Evolutionary conservation across 2,797 vertebrate genomes (phyloP).

Genomic region (Natrix natrix): DNA sequence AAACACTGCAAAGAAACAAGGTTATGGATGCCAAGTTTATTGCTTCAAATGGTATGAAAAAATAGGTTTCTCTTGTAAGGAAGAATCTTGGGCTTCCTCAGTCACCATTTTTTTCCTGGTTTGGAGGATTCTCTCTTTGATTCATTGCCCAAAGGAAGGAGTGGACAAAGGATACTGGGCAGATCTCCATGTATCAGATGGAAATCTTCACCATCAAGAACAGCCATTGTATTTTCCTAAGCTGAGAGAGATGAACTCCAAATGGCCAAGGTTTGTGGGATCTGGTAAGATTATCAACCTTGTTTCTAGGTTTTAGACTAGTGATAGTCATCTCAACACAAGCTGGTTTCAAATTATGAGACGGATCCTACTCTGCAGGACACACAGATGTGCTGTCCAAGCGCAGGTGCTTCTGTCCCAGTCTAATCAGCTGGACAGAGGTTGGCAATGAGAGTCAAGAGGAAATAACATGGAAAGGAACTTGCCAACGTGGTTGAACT

Average conservation of each 20-base stretch:
- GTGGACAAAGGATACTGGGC: background rate
- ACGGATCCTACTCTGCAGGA: no score
- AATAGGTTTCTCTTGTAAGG: background rate
- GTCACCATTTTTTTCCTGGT: background rate
- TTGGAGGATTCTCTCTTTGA: background rate
- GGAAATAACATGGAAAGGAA: background rate
- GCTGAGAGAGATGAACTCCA: background rate
- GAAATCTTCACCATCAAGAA: background rate
- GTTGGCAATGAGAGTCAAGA: background rate
- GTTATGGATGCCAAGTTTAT: constrained; percentile 1
- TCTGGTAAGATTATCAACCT: background rate
- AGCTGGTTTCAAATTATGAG: background rate
- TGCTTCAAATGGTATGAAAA: no score
- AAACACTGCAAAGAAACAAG: constrained; percentile 40
- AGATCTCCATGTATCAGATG: background rate
- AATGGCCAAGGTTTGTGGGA: no score
- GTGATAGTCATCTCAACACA: background rate
- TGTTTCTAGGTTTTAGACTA: background rate
- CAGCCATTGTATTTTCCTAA: background rate
- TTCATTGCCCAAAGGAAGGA: background rate
- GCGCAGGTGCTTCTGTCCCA: background rate
- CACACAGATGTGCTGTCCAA: background rate
- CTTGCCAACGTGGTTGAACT: background rate
- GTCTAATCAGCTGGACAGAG: background rate
- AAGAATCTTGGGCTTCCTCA: background rate